phyloP scores from a whole-genome alignment of 2,888 invertebrate genomes.

The Eupithecia abbreviata region DNA sequence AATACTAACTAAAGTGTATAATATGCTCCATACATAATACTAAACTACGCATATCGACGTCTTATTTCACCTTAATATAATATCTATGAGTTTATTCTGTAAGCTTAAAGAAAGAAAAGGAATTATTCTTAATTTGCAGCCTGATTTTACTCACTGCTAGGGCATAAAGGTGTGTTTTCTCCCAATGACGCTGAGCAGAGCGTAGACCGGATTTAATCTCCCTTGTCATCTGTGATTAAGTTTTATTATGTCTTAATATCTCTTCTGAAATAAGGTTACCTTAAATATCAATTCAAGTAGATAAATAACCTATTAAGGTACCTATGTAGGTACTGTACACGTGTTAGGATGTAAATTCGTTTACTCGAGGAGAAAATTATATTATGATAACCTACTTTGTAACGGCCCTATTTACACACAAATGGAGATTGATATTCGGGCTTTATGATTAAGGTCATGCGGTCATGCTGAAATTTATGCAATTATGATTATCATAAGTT shows the following conservation, averaged over 20 bases:
- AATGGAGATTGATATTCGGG: slow-evolving; percentile 21
- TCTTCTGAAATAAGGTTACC: neutral
- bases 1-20: no score
- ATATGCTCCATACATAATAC: no score
- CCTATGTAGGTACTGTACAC: slow-evolving; percentile 26
- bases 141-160: neutral
- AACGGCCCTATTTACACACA: slow-evolving; percentile 24
- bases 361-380: slow-evolving; percentile 35
- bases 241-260: neutral
- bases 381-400: slow-evolving; percentile 39
- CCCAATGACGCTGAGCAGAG: neutral
- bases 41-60: no score
- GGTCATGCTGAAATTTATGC: neutral
- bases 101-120: no score
- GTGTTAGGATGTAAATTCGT: slow-evolving; percentile 34
- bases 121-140: neutral
- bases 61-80: no score
- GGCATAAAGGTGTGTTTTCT: neutral
- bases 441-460: slow-evolving; percentile 17
- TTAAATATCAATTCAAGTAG: neutral
- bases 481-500: neutral
- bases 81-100: no score
- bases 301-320: slow-evolving; percentile 21
- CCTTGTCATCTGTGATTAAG: neutral
- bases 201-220: neutral